Evolutionary conservation across 64 coral and sea anemone genomes (phyloP).

Genomic region (Porites australiensis): DNA sequence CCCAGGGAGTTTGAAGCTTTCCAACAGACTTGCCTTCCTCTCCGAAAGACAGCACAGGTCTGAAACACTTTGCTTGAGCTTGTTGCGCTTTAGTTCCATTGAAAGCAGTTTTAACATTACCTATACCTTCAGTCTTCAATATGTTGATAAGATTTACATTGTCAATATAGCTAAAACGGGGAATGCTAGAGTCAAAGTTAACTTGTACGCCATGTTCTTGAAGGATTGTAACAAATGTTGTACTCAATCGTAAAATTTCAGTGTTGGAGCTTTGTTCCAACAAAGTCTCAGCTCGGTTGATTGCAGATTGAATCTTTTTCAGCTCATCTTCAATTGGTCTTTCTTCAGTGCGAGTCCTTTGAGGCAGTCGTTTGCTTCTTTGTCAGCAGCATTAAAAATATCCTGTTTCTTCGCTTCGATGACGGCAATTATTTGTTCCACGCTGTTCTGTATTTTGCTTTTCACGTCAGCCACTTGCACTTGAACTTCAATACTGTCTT

Average conservation of each 20-base stretch:
- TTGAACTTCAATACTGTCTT: no score
- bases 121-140: neutral
- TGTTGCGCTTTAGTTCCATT: no score
- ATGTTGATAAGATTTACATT: no score
- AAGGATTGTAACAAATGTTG: neutral
- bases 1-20: neutral
- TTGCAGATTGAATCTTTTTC: neutral
- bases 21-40: no score
- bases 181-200: neutral
- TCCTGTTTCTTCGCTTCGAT: conserved; percentile 8
- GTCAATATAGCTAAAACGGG: no score
- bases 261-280: neutral
- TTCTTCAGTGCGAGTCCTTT: neutral
- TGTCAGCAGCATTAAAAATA: neutral
- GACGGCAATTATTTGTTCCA: neutral
- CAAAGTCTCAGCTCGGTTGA: neutral
- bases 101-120: neutral
- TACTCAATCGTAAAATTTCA: neutral
- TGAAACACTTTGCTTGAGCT: no score
- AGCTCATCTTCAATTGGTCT: neutral
- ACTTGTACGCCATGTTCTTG: neutral
- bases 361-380: neutral
- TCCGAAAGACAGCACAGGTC: no score
- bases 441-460: neutral
- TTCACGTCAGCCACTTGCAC: neutral